These are phyloP conservation scores for Anoplophora glabripennis DNA, from an alignment of 1,140 invertebrate genomes.

Conservation along the genomic window DNA sequence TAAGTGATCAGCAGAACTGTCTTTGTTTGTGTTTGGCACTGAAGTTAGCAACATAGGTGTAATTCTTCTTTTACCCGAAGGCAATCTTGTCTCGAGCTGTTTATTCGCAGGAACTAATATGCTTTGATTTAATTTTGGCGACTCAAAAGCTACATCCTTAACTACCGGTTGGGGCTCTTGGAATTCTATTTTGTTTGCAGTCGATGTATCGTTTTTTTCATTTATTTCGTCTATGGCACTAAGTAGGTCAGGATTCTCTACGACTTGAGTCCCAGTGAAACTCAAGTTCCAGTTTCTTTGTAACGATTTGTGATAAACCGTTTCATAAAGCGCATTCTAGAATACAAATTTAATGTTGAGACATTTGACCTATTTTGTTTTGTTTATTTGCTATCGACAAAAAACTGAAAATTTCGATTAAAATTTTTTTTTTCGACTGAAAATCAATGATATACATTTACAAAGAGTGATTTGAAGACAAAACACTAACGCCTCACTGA, in stretches of 20 bases:
- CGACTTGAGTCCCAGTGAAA: constrained; percentile 61
- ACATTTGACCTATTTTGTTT: too few relatives aligned
- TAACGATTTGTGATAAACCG: constrained; percentile 80
- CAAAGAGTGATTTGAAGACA: too few relatives aligned
- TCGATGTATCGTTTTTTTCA: constrained; percentile 22
- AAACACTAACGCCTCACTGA: too few relatives aligned
- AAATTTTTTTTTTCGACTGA: too few relatives aligned
- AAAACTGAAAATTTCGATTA: too few relatives aligned
- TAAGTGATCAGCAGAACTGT: too few relatives aligned
- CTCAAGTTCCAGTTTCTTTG: constrained; percentile 53
- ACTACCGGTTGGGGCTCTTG: constrained; percentile 22
- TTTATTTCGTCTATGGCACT: constrained; percentile 53
- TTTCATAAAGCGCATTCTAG: constrained; percentile 76
- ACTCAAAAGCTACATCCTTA: constrained; percentile 33
- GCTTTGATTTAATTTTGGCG: constrained; percentile 43
- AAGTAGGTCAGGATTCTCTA: constrained; percentile 80
- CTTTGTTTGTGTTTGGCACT: constrained; percentile 15
- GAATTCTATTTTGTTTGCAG: constrained; percentile 17
- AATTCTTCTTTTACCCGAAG: constrained; percentile 90
- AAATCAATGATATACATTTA: too few relatives aligned
- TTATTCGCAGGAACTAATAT: constrained; percentile 76
- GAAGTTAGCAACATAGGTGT: constrained; percentile 92
- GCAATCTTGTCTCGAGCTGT: constrained; percentile 92
- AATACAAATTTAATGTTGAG: too few relatives aligned
- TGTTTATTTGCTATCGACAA: too few relatives aligned